phyloP scores from a whole-genome alignment of 1,140 invertebrate genomes.

The Scaptomyza montana region DNA sequence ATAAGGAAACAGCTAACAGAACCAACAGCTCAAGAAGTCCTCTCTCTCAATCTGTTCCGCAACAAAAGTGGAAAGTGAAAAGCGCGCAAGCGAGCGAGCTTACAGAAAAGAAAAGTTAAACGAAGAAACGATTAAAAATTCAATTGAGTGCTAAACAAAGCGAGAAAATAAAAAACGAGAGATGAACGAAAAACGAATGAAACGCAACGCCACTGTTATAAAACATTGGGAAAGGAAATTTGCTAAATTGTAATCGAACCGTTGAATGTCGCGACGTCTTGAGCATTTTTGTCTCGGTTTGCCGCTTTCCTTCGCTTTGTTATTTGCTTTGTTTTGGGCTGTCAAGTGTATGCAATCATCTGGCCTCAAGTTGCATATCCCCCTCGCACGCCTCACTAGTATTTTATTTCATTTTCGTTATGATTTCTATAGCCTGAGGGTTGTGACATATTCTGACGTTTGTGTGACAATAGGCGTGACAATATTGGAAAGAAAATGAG shows the following conservation, averaged over 20 bases:
- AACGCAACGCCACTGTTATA: constrained; percentile 13
- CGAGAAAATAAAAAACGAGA: constrained; percentile 3
- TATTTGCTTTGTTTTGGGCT: constrained; percentile 14
- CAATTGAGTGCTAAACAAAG: constrained; percentile 59
- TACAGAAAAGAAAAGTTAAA: constrained; percentile 66
- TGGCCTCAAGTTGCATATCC: constrained; percentile 10
- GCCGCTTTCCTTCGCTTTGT: background rate
- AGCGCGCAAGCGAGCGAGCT: constrained; percentile 9
- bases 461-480: constrained; percentile 43
- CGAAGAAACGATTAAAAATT: constrained; percentile 74
- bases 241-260: constrained; percentile 53
- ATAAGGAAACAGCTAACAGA: constrained; percentile 54
- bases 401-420: constrained; percentile 62
- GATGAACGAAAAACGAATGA: no score
- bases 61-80: constrained; percentile 38
- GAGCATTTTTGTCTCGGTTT: background rate
- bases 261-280: constrained; percentile 32
- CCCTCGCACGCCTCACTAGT: background rate
- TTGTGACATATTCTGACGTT: constrained; percentile 10
- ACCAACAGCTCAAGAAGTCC: constrained; percentile 39
- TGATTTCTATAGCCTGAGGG: constrained; percentile 44
- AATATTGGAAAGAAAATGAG: constrained; percentile 20
- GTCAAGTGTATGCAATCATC: constrained; percentile 40
- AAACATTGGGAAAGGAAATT: constrained; percentile 37
- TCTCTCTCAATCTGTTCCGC: constrained; percentile 11